phyloP scores from a whole-genome alignment of 2,888 invertebrate genomes.

The Eristalinus aeneus region DNA sequence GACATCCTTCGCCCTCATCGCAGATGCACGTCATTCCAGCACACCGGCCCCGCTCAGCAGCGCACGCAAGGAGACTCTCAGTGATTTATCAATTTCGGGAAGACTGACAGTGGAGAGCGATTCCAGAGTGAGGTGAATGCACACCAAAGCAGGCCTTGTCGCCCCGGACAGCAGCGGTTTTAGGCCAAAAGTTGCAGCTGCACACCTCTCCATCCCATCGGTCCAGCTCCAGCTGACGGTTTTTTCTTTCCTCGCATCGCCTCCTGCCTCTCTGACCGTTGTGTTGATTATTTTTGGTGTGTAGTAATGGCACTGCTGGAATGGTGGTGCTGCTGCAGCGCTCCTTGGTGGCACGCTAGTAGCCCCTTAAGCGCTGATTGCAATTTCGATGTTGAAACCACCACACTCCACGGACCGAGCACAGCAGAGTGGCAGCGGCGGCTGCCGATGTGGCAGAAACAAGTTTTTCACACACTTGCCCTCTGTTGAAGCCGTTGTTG shows the following conservation, averaged over 20 bases:
- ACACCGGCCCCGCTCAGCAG: not conserved
- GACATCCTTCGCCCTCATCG: not conserved
- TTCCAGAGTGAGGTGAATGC: not conserved
- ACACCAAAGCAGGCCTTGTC: not conserved
- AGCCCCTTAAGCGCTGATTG: constrained; percentile 21
- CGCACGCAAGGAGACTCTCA: not conserved
- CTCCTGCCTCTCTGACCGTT: not conserved
- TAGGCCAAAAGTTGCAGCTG: constrained; percentile 12
- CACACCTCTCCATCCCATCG: not conserved
- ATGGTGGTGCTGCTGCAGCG: not conserved
- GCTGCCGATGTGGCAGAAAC: constrained; percentile 16
- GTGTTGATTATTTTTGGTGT: constrained; percentile 4
- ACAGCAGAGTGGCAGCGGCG: not conserved
- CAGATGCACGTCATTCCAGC: not conserved
- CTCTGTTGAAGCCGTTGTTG: constrained; percentile 1
- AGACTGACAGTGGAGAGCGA: not conserved
- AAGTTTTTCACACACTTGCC: constrained; percentile 31
- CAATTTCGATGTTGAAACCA: constrained; percentile 43
- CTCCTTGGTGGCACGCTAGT: not conserved
- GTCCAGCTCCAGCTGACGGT: not conserved
- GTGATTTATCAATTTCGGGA: constrained; percentile 22
- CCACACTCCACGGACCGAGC: not conserved
- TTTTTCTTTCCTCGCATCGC: not conserved
- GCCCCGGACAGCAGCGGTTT: not conserved
- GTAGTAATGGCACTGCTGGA: not conserved